Base-by-base conservation (phyloP, 2,888 invertebrate species). In the Drosophila pseudotakahashii region DNA sequence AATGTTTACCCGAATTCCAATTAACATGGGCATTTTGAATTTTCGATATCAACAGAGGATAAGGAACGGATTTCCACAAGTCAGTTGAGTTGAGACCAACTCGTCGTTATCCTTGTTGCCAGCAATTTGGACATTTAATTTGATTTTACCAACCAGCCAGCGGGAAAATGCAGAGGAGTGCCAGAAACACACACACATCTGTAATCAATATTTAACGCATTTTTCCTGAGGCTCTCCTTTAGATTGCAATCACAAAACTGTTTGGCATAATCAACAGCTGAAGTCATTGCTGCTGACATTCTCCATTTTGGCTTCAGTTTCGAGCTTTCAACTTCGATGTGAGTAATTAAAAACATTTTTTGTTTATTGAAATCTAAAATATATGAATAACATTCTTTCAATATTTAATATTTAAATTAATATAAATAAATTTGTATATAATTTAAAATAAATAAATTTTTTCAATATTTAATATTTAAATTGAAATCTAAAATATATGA, bases 181-280 rank as follows among this genome's bases (percentile, higher is more conserved):
- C 11, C 47, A 53, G 32, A 7, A 39, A 23, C 62, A 23, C 45
- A 23, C 62, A 30, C 54, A 66, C 59, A 73, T 72, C 71, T 70
- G 60, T 70, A 73, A 80, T 85, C 72, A 79, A 79, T 80, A 72
- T 77, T 79, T 66, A 80, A 71, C 74, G 77, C 61, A 85, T 79
- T 78, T 77, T 52, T 51, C 52, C 53, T 41, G 13, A 7, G 52
- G 60, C 39, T 32, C 14, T 59, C 48, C 19, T 23, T 34, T n/a
- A 2, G 30, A 39, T 63, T 32, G 50, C 45, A 42, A 57, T 55
- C 37, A 13, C 41, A 63, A 69, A 63, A 73, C 69, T 78, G 53
- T 69, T 75, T 23, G 54, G 70, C 47, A 61, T 67, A 75, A 76
- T 60, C 72, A 72, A 59, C 67, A 63, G 55, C 48, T 51, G 19